Evolutionary conservation across 2,797 vertebrate species (phyloP).

Genomic region (Miichthys miiuy): DNA sequence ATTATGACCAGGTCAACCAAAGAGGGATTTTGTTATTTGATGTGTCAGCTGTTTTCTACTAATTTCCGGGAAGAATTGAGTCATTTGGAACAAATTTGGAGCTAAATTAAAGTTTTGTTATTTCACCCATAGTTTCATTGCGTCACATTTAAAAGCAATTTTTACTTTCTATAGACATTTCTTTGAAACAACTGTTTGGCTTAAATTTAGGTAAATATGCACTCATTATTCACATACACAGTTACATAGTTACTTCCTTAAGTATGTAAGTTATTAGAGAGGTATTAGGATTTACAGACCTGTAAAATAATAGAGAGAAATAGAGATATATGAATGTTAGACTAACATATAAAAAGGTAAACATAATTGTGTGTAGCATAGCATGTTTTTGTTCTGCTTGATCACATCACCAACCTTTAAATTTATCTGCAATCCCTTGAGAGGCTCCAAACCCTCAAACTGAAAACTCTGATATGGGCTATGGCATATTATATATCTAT

Average conservation of each 20-base stretch:
- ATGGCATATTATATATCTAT: slow-evolving; percentile 6
- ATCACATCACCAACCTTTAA: not conserved
- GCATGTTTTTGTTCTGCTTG: not conserved
- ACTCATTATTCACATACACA: not conserved
- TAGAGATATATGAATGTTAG: too few species aligned
- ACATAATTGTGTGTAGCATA: not conserved
- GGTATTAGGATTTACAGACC: not conserved
- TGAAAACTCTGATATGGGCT: not conserved
- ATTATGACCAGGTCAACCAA: not conserved
- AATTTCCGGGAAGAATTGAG: not conserved
- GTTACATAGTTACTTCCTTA: not conserved
- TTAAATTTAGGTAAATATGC: not conserved
- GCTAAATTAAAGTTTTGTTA: not conserved
- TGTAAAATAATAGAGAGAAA: too few species aligned
- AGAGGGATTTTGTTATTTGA: not conserved
- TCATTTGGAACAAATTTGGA: not conserved
- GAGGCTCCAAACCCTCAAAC: not conserved
- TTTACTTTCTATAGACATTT: not conserved
- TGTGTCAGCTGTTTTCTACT: not conserved
- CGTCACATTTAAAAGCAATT: not conserved
- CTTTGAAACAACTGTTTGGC: not conserved
- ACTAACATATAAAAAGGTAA: not conserved
- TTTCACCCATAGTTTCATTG: not conserved
- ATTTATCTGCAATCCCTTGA: not conserved
- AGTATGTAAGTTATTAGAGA: not conserved